Evolutionary conservation across 2,113 vertebrate genomes (phyloP), one percentile per base, ranked within the genome.

Genomic region (Lucifuga dentata): DNA sequence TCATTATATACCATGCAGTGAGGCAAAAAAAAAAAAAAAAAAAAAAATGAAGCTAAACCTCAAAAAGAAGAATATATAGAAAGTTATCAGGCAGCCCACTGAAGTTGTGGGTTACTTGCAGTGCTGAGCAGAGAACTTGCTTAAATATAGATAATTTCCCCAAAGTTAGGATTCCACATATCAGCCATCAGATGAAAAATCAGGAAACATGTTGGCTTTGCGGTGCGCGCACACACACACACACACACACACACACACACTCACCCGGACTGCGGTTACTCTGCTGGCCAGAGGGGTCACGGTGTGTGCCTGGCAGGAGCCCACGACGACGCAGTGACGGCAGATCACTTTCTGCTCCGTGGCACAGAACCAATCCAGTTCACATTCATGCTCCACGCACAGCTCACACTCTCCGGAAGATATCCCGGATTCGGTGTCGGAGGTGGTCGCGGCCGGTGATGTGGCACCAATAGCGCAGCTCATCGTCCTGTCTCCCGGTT

Each of bases 181-280:
- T 23, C 11, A 29, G 13, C 13, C 10, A 51, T 11, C 3, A 23
- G 3, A 15, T 24, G n/a, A n/a, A n/a, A n/a, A n/a, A n/a, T n/a
- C n/a, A n/a, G n/a, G n/a, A n/a, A n/a, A n/a, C n/a, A n/a, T n/a
- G n/a, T n/a, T n/a, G n/a, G n/a, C n/a, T n/a, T n/a, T n/a, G n/a
- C n/a, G n/a, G n/a, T n/a, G n/a, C n/a, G n/a, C n/a, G n/a, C n/a
- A n/a, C n/a, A n/a, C n/a, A n/a, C n/a, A n/a, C n/a, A n/a, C n/a
- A 2, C 3, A 2, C 2, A 11, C 7, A 29, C 12, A 60, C 5
- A 2, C 2, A 12, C 29, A 7, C 15, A 33, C 16, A 86, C 93
- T 94, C 81, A 97, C 95, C 93, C 94, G 86, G 49, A 95, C 84
- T 67, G 88, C 76, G 15, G 92, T 81, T 0, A 95, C 95, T 89